Conservation (phyloP, 2,888 invertebrate species). For the Orthonevra nobilis region DNA sequence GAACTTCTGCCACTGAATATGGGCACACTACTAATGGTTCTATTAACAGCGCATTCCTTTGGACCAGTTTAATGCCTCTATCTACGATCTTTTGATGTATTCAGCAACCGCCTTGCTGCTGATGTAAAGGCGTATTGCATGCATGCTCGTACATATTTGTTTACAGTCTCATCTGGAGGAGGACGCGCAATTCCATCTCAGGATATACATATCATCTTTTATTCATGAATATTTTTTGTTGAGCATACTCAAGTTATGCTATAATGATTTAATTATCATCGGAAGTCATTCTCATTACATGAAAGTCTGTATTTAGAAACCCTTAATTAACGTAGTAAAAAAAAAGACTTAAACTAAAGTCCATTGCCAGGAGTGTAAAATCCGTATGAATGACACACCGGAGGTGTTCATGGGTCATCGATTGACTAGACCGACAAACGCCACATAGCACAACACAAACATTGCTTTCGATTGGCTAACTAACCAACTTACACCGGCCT, state of each 20-base stretch:
- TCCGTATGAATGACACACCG: slow-evolving; percentile 22
- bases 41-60: slow-evolving; percentile 5
- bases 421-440: slow-evolving; percentile 20
- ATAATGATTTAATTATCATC: slow-evolving; percentile 3
- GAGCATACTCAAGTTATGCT: slow-evolving; percentile 3
- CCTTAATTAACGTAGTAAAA: too few relatives aligned
- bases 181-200: neutral
- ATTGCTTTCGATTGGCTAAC: slow-evolving; percentile 17
- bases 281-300: slow-evolving; percentile 11
- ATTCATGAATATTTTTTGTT: slow-evolving; percentile 25
- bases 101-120: neutral
- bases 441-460: slow-evolving; percentile 29
- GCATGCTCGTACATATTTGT: slow-evolving; percentile 15
- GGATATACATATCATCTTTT: slow-evolving; percentile 3
- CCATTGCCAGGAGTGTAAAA: too few relatives aligned
- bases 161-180: slow-evolving; percentile 1
- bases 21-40: slow-evolving; percentile 14
- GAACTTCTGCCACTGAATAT: slow-evolving; percentile 5
- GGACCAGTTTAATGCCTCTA: slow-evolving; percentile 26
- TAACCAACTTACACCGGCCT: slow-evolving; percentile 33
- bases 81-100: slow-evolving; percentile 34
- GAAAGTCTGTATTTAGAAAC: neutral
- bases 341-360: too few relatives aligned
- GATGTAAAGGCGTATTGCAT: neutral
- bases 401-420: slow-evolving; percentile 35